phyloP scores from a whole-genome alignment of 2,113 vertebrate genomes.

The Corythaixoides concolor region DNA sequence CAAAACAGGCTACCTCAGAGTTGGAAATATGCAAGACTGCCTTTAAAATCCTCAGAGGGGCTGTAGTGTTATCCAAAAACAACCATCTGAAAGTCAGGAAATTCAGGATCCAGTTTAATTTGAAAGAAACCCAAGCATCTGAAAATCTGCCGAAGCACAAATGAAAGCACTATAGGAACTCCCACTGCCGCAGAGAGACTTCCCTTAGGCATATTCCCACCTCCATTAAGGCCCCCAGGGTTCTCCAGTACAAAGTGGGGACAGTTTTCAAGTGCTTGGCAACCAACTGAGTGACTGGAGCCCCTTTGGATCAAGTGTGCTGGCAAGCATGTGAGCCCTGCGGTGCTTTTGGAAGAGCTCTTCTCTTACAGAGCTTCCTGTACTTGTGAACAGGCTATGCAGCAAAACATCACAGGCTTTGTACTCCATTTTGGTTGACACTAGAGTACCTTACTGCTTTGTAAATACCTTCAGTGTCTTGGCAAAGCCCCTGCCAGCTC shows the following conservation, averaged over 20 bases:
- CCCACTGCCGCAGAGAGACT: neutral
- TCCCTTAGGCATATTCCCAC: constrained; percentile 43
- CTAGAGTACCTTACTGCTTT: neutral
- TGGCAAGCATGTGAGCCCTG: constrained; percentile 11
- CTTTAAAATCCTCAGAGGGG: constrained; percentile 51
- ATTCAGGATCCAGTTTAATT: constrained; percentile 63
- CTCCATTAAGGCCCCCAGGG: constrained; percentile 17
- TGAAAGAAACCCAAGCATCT: constrained; percentile 65
- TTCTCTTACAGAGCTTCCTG: neutral
- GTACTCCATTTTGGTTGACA: neutral
- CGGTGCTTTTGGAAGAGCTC: constrained; percentile 33
- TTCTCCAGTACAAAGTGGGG: constrained; percentile 52
- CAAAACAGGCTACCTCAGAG: constrained; percentile 48
- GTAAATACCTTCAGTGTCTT: constrained; percentile 9
- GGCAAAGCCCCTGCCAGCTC: neutral
- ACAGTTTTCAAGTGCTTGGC: constrained; percentile 50
- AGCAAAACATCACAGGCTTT: constrained; percentile 16
- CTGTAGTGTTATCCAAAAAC: constrained; percentile 47
- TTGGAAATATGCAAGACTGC: constrained; percentile 48
- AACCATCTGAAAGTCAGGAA: constrained; percentile 64
- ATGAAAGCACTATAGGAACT: constrained; percentile 49
- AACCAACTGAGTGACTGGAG: neutral
- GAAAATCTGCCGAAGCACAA: constrained; percentile 42
- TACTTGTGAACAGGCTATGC: constrained; percentile 4
- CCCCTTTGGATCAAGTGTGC: neutral